These are phyloP conservation scores for Homarus americanus DNA, from an alignment of 1,140 invertebrate genomes.

Conservation along the genomic window DNA sequence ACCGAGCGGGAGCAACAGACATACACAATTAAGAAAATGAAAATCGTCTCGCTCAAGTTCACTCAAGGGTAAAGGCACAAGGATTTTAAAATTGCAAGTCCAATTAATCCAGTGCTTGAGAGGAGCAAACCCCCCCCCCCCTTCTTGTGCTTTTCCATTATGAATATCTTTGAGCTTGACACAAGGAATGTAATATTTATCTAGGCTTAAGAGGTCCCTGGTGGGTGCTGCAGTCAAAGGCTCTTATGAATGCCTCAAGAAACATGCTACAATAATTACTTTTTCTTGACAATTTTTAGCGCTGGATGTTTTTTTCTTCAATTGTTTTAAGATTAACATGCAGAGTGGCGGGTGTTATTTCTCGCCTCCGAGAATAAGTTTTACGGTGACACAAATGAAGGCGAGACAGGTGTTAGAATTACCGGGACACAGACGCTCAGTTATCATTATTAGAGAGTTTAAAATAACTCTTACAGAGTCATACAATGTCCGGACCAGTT, in stretches of 20 bases:
- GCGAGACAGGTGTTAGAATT: background rate
- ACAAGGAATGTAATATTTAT: background rate
- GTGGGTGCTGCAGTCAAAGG: background rate
- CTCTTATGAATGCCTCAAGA: background rate
- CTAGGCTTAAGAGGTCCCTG: background rate
- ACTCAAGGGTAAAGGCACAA: background rate
- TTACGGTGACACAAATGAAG: background rate
- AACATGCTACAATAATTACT: background rate
- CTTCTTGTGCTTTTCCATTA: background rate
- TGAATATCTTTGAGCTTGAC: background rate
- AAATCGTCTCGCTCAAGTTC: no score
- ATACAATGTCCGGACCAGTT: no score
- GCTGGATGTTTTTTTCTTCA: background rate
- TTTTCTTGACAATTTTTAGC: background rate
- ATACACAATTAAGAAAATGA: no score
- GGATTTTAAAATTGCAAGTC: background rate
- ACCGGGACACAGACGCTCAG: background rate
- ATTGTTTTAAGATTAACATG: background rate
- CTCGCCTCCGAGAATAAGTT: background rate
- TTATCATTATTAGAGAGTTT: no score
- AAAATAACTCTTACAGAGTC: no score
- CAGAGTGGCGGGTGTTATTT: background rate
- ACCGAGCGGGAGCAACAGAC: no score
- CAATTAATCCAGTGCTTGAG: background rate
- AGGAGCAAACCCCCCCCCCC: background rate